A percentile compares a stretch with the other conserved stretches of the same genome.
Evolutionary conservation across 92 coral and sea anemone species (phyloP).

Genomic region (Paramuricea clavata): DNA sequence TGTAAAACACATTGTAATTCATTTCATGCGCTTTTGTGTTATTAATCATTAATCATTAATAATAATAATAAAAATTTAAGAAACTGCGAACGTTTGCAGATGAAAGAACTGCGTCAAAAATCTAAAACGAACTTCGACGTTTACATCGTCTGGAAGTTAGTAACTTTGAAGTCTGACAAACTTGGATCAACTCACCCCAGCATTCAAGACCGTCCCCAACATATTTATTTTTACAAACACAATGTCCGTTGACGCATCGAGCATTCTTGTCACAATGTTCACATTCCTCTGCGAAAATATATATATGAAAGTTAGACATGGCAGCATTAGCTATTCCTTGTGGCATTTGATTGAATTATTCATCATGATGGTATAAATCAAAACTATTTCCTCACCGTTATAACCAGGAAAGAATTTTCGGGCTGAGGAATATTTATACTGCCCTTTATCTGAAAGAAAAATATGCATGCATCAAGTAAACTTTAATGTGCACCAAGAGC

Average conservation of each 20-base stretch:
- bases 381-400: conserved; percentile 83
- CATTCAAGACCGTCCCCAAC: conserved; percentile 87
- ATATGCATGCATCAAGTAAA: not conserved
- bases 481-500: too few species aligned
- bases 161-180: too few species aligned
- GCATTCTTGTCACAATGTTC: conserved; percentile 90
- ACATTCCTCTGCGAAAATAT: conserved; percentile 83
- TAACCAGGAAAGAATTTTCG: conserved; percentile 96
- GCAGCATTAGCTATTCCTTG: not conserved
- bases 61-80: too few species aligned
- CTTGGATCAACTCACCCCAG: conserved; percentile 44
- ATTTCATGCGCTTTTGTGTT: too few species aligned
- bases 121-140: too few species aligned
- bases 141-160: too few species aligned
- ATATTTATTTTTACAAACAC: conserved; percentile 85
- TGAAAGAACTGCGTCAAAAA: too few species aligned
- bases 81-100: too few species aligned
- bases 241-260: conserved; percentile 95
- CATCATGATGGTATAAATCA: too few species aligned
- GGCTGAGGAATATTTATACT: conserved; percentile 90
- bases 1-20: too few species aligned
- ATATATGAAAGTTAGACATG: not conserved
- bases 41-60: too few species aligned
- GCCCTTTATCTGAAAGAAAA: conserved; percentile 80
- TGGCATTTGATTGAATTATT: not conserved